Conservation (phyloP, 2,113 vertebrate species). For the Macrotus californicus region DNA sequence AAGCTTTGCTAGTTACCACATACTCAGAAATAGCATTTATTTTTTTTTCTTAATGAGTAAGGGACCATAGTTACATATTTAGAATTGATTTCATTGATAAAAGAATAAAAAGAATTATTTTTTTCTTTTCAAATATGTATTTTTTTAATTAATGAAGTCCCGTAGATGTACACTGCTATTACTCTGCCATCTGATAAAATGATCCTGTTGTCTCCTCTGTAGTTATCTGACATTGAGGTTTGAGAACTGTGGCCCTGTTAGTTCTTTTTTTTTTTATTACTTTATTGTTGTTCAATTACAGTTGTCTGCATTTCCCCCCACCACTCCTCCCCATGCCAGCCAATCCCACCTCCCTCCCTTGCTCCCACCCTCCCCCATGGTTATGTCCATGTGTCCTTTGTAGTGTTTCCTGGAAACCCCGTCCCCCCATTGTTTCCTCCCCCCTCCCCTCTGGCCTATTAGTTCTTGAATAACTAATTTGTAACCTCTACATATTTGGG, state of each 20-base stretch:
- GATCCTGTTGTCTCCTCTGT: not conserved
- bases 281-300: too few species aligned
- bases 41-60: slow-evolving; percentile 38
- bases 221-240: not conserved
- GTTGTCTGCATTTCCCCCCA: too few species aligned
- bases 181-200: not conserved
- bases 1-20: not conserved
- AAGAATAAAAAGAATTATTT: not conserved
- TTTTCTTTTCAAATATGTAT: not conserved
- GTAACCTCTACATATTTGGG: not conserved
- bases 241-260: not conserved
- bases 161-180: not conserved
- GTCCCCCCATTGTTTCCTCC: too few species aligned
- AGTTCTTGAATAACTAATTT: not conserved
- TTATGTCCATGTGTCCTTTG: too few species aligned
- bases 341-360: too few species aligned
- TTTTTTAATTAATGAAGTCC: not conserved
- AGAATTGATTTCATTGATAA: slow-evolving; percentile 1
- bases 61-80: not conserved
- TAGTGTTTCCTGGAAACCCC: too few species aligned
- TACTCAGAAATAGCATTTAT: not conserved
- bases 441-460: too few species aligned
- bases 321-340: too few species aligned
- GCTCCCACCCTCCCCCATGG: too few species aligned
- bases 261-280: too few species aligned